Evolutionary conservation across 2,797 vertebrate genomes (phyloP), one percentile per base, ranked within the genome.

Genomic region (Chiroxiphia lanceolata): DNA sequence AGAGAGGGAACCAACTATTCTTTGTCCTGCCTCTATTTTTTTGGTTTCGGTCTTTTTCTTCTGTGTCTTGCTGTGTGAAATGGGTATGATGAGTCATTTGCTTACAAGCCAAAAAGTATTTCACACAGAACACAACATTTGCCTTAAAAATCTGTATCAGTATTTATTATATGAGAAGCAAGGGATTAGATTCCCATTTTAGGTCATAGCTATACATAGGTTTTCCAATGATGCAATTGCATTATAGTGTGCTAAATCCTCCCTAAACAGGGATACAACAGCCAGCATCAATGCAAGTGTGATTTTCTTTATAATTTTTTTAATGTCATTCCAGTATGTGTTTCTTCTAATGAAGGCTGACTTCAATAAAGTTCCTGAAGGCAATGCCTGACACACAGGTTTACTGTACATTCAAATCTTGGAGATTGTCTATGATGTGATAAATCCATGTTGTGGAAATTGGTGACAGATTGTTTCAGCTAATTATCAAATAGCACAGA

Each of bases 401-500:
- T 78, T 85, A 71, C n/a, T 61, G 64, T 59, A 80, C 7, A 38
- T 48, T 75, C 27, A 38, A 57, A 71, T 89, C 64, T 80, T 63
- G 68, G 48, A 64, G 38, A 56, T 9, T 59, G 53, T 64, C 67
- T 89, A 10, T 57, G 65, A 87, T 63, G 38, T 75, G 64, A 91
- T 87, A 92, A 88, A 91, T 85, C 80, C 65, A 38, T 71, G 74
- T 74, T 91, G 87, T 51, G 40, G 75, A 95, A 82, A 77, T 77
- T 77, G 78, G 54, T 95, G 88, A 34, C 22, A 75, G 89, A 68
- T 47, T 83, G 64, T 84, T 96, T 89, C 94, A 93, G 83, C 79
- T 87, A 87, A 94, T 91, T 95, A 92, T 77, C 83, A 95, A 93
- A 86, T 65, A 96, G 84, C 51, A 64, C 69, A 88, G 78, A 57